Conservation (phyloP, 2,888 invertebrate genomes). For the Hypena proboscidalis region DNA sequence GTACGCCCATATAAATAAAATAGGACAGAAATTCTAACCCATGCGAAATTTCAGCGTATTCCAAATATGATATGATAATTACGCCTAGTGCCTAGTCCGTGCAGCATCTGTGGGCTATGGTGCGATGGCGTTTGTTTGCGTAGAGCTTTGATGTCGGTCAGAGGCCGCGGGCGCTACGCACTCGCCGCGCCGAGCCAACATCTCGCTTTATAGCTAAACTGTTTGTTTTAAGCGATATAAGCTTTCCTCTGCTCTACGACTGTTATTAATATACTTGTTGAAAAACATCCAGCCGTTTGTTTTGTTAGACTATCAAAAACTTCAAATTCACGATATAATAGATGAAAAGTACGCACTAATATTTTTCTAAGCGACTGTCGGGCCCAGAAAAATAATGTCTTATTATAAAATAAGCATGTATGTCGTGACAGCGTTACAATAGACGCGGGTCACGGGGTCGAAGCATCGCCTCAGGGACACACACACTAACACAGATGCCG, state of each 20-base stretch:
- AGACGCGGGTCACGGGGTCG: slow-evolving; percentile 46
- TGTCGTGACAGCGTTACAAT: slow-evolving; percentile 40
- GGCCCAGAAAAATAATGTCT: slow-evolving; percentile 26
- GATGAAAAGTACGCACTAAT: slow-evolving; percentile 9
- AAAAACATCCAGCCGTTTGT: slow-evolving; percentile 1
- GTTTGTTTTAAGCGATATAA: slow-evolving; percentile 70
- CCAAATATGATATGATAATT: slow-evolving; percentile 22
- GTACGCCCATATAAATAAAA: too few species aligned
- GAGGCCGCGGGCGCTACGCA: slow-evolving; percentile 54
- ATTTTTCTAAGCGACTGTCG: slow-evolving; percentile 21
- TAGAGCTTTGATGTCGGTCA: slow-evolving; percentile 61
- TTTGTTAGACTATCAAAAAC: neutral
- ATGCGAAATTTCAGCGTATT: slow-evolving; percentile 8
- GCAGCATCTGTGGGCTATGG: slow-evolving; percentile 36
- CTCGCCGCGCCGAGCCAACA: slow-evolving; percentile 38
- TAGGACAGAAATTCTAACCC: neutral
- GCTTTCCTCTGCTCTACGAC: slow-evolving; percentile 47
- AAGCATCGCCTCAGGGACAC: slow-evolving; percentile 23
- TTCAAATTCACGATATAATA: neutral
- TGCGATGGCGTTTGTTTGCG: slow-evolving; percentile 47
- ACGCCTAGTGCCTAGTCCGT: slow-evolving; percentile 35
- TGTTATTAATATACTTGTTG: slow-evolving; percentile 47
- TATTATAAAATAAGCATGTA: slow-evolving; percentile 37
- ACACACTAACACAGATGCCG: slow-evolving; percentile 34
- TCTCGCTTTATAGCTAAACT: slow-evolving; percentile 56